Evolutionary conservation across 2,113 vertebrate genomes (phyloP), one percentile per base, ranked within the genome.

Genomic region (Alligator sinensis): DNA sequence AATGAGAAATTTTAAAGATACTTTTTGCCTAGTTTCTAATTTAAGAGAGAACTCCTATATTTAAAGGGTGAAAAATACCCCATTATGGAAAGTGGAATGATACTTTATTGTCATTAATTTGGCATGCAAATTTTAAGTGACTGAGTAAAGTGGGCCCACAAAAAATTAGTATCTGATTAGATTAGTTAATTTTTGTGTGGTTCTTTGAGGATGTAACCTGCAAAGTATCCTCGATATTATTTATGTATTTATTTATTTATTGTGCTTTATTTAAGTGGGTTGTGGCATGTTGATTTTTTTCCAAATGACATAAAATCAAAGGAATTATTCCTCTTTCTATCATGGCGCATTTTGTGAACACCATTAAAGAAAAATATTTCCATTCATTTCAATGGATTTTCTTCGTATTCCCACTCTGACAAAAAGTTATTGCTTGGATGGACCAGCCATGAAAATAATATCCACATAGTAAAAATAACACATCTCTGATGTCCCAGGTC

Each of bases 1-100:
- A 95, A 88, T 24, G 84, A 95, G 47, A 94, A 96, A 94, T 89
- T 91, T 83, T 88, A 84, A 91, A 92, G 93, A 61, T 91, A 80
- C 70, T 95, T 97, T 98, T 98, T 97, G 94, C 93, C 96, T 96
- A 91, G 89, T 97, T 98, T 96, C 95, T 97, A 96, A 94, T 95
- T 97, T 95, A 96, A 97, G 84, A 97, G 92, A 91, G 87, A 94
- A 93, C 96, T 95, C 95, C 95, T 97, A 97, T 95, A 96, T 97
- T 97, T 97, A 95, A 96, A 96, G 91, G 89, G 92, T 89, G 59
- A 27, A 64, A 82, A 61, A 64, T 61, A 61, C 91, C 86, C 70
- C 93, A 80, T 92, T 81, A 89, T 93, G 82, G 89, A 87, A 97
- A 96, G 96, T 84, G 91, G 93, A 94, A 94, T n/a, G 92, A 77